Evolutionary conservation across 2,797 vertebrate genomes (phyloP).

Genomic region (Tangara arthus): DNA sequence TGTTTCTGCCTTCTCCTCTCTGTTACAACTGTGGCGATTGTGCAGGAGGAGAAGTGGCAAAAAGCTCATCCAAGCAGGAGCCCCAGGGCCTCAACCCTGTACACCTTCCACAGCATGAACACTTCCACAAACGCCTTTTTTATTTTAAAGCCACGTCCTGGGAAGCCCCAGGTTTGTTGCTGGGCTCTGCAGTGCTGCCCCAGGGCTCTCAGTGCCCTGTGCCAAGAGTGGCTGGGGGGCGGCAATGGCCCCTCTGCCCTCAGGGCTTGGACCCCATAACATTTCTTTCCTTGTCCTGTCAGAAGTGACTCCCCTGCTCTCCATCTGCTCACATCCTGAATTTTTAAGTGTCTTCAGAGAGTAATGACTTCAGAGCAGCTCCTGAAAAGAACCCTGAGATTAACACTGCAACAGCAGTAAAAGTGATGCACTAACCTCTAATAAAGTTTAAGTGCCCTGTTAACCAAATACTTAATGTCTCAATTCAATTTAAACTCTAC

Average conservation of each 20-base stretch:
- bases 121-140: not conserved
- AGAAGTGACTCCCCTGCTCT: not conserved
- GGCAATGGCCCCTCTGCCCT: not conserved
- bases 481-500: not conserved
- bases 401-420: not conserved
- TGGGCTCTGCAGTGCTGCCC: not conserved
- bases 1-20: not conserved
- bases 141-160: not conserved
- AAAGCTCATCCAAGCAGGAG: not conserved
- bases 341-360: not conserved
- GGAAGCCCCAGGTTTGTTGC: not conserved
- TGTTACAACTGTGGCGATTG: not conserved
- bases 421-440: not conserved
- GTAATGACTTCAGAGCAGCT: not conserved
- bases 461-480: slow-evolving; percentile 14
- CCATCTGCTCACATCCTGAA: not conserved
- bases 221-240: not conserved
- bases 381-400: not conserved
- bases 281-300: not conserved
- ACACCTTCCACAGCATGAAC: not conserved
- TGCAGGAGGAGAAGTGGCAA: not conserved
- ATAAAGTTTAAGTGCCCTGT: not conserved
- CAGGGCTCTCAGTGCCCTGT: not conserved
- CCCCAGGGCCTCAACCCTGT: not conserved
- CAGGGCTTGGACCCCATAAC: not conserved